Evolutionary conservation across 1,140 invertebrate species (phyloP).

Genomic region (Drosophila pandora): DNA sequence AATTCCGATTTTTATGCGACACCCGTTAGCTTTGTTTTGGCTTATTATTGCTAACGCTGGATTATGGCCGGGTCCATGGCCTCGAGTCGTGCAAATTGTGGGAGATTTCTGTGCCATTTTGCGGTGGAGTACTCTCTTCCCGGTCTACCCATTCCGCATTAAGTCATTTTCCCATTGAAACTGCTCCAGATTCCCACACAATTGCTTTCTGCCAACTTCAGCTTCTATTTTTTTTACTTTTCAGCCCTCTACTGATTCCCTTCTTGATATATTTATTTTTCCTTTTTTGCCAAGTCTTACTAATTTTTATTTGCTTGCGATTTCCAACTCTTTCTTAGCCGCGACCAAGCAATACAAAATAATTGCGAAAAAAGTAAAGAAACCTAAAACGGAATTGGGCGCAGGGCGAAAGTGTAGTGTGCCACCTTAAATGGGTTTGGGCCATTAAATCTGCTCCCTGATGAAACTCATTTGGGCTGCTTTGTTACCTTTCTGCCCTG

Average conservation of each 20-base stretch:
- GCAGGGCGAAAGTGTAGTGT: slow-evolving; percentile 69
- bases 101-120: slow-evolving; percentile 64
- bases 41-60: slow-evolving; percentile 39
- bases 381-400: slow-evolving; percentile 38
- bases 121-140: neutral
- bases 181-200: slow-evolving; percentile 77
- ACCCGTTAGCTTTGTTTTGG: slow-evolving; percentile 52
- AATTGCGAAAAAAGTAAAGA: slow-evolving; percentile 49
- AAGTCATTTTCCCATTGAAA: slow-evolving; percentile 77
- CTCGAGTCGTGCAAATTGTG: slow-evolving; percentile 59
- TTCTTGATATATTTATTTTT: slow-evolving; percentile 36
- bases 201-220: slow-evolving; percentile 42
- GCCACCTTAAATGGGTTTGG: slow-evolving; percentile 47
- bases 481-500: slow-evolving; percentile 41
- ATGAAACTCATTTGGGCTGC: slow-evolving; percentile 53
- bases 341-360: slow-evolving; percentile 35
- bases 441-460: slow-evolving; percentile 50
- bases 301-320: slow-evolving; percentile 61
- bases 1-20: slow-evolving; percentile 61
- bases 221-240: slow-evolving; percentile 4
- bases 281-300: slow-evolving; percentile 12
- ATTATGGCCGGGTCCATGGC: slow-evolving; percentile 5
- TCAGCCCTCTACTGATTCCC: slow-evolving; percentile 10
- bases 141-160: slow-evolving; percentile 44
- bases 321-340: slow-evolving; percentile 28